Evolutionary conservation across 2,797 vertebrate genomes (phyloP).

Genomic region (Chloroceryle inda): DNA sequence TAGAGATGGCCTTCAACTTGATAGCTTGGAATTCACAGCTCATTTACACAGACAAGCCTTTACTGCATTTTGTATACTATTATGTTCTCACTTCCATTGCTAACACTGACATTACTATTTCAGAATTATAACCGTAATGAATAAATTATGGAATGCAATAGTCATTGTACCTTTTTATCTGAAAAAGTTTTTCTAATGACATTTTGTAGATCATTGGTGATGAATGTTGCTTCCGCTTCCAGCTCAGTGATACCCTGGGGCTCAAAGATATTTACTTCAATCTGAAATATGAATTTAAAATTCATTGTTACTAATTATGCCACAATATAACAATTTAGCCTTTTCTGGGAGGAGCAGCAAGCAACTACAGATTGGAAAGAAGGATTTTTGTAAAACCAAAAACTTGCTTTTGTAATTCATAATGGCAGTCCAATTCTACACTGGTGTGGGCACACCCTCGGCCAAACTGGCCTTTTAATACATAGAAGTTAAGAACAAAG

Average conservation of each 20-base stretch:
- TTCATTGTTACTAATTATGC: background rate
- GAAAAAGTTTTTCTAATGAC: slow-evolving; percentile 86
- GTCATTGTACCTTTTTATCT: slow-evolving; percentile 85
- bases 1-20: background rate
- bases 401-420: background rate
- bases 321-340: background rate
- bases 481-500: background rate
- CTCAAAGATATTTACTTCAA: slow-evolving; percentile 88
- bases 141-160: background rate
- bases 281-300: slow-evolving; percentile 81
- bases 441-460: background rate
- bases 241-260: slow-evolving; percentile 87
- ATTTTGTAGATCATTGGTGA: slow-evolving; percentile 89
- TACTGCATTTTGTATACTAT: background rate
- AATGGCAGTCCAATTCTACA: background rate
- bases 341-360: background rate
- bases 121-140: background rate
- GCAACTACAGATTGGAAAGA: background rate
- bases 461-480: background rate
- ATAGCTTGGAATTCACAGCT: background rate
- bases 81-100: background rate
- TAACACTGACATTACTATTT: background rate
- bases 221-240: slow-evolving; percentile 86
- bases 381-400: background rate
- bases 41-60: background rate